Evolutionary conservation across 1,140 invertebrate species (phyloP).

Genomic region (Lethocerus indicus): DNA sequence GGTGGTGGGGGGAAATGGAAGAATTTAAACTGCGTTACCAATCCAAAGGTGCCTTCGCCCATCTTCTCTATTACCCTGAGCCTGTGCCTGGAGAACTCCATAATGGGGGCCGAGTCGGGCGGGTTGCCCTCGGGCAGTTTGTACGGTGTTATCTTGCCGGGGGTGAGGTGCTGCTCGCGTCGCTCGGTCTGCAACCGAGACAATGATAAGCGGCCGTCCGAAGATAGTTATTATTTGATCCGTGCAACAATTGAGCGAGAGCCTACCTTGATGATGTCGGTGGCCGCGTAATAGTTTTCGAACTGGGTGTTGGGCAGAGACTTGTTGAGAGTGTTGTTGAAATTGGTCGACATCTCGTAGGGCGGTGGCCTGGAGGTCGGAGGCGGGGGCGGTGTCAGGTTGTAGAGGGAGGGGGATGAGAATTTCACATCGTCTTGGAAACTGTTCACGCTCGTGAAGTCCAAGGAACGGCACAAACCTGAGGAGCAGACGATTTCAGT

Average conservation of each 20-base stretch:
- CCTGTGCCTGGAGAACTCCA: conserved; percentile 64
- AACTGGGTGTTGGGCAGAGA: conserved; percentile 20
- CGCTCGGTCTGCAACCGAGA: conserved; percentile 33
- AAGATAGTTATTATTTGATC: too few relatives aligned
- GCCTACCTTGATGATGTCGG: conserved; percentile 45
- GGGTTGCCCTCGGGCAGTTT: conserved; percentile 45
- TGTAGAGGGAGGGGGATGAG: conserved; percentile 29
- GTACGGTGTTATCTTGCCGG: conserved; percentile 44
- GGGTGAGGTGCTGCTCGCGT: conserved; percentile 37
- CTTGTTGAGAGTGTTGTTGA: conserved; percentile 17
- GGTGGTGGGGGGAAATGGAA: not conserved
- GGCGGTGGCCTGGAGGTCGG: conserved; percentile 23
- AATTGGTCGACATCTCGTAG: conserved; percentile 22
- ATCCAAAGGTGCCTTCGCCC: conserved; percentile 74
- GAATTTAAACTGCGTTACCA: conserved; percentile 35
- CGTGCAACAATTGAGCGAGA: too few relatives aligned
- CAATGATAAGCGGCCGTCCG: conserved; percentile 14
- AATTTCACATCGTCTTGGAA: conserved; percentile 32
- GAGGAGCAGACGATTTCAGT: too few relatives aligned
- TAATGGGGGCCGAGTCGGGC: conserved; percentile 35
- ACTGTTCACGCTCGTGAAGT: conserved; percentile 31
- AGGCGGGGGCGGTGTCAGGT: conserved; percentile 24
- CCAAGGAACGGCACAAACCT: conserved; percentile 20
- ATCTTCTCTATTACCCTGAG: conserved; percentile 69
- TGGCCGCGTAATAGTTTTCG: conserved; percentile 51